phyloP scores from a whole-genome alignment of 1,140 invertebrate species.

The Aphis craccivora region DNA sequence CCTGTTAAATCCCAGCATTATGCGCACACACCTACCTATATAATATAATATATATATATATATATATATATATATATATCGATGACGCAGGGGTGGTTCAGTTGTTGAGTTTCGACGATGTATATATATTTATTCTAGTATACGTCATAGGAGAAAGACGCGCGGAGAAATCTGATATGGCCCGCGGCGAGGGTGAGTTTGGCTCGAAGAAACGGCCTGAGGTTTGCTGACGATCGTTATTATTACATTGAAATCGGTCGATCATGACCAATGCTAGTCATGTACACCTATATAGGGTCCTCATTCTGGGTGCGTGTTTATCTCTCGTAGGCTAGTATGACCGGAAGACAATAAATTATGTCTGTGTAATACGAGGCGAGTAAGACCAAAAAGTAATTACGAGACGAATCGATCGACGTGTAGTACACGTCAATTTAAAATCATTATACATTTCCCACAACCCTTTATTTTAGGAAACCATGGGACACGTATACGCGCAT shows the following conservation, averaged over 20 bases:
- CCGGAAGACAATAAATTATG: slow-evolving; percentile 39
- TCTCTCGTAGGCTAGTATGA: neutral
- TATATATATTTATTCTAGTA: neutral
- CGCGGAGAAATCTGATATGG: slow-evolving; percentile 38
- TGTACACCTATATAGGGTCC: too few species aligned
- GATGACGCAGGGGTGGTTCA: neutral
- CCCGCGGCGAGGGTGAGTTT: neutral
- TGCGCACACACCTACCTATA: neutral
- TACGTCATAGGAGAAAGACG: neutral
- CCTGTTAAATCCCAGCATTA: slow-evolving; percentile 44
- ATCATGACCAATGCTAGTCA: neutral
- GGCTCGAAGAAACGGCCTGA: neutral
- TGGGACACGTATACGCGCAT: neutral
- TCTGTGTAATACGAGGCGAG: neutral
- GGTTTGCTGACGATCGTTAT: neutral
- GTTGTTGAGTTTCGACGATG: neutral
- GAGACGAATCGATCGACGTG: slow-evolving; percentile 23
- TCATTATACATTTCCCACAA: slow-evolving; percentile 2
- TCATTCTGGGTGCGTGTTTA: neutral
- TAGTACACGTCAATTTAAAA: slow-evolving; percentile 15
- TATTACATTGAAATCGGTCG: neutral
- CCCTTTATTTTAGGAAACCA: slow-evolving; percentile 14
- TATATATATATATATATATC: neutral
- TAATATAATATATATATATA: neutral
- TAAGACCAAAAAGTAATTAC: neutral